Conservation (phyloP, 1,140 invertebrate species). For the Archivesica marissinica region DNA sequence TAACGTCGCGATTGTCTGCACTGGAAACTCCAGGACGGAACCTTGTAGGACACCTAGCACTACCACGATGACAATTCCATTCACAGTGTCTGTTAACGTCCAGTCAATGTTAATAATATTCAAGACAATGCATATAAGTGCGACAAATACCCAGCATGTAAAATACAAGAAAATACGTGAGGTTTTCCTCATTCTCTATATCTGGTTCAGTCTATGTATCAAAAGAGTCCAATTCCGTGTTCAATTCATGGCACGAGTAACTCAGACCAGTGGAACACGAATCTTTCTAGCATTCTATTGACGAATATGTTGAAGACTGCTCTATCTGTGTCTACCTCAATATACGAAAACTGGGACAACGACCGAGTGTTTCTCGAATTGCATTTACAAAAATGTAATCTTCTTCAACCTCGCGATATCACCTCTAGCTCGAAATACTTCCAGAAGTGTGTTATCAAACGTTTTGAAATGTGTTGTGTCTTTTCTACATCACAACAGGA, state of each 20-base stretch:
- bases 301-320: too few species aligned
- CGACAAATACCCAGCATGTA: conserved; percentile 64
- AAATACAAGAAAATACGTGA: conserved; percentile 67
- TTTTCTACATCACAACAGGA: too few species aligned
- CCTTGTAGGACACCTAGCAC: conserved; percentile 69
- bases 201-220: not conserved
- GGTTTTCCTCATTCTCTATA: conserved; percentile 50
- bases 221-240: not conserved
- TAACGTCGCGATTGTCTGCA: conserved; percentile 68
- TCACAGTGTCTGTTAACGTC: conserved; percentile 61
- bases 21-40: conserved; percentile 69
- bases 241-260: not conserved
- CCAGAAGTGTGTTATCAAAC: too few species aligned
- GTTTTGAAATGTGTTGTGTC: too few species aligned
- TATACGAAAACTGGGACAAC: too few species aligned
- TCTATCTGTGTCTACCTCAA: too few species aligned
- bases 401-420: too few species aligned
- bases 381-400: too few species aligned
- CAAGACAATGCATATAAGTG: conserved; percentile 48
- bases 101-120: conserved; percentile 73
- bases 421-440: too few species aligned
- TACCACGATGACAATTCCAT: conserved; percentile 67
- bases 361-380: too few species aligned
- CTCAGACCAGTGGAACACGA: too few species aligned
- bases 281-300: too few species aligned